Base-by-base conservation (phyloP, 1,140 invertebrate genomes). In the Pseudoatta argentina region DNA sequence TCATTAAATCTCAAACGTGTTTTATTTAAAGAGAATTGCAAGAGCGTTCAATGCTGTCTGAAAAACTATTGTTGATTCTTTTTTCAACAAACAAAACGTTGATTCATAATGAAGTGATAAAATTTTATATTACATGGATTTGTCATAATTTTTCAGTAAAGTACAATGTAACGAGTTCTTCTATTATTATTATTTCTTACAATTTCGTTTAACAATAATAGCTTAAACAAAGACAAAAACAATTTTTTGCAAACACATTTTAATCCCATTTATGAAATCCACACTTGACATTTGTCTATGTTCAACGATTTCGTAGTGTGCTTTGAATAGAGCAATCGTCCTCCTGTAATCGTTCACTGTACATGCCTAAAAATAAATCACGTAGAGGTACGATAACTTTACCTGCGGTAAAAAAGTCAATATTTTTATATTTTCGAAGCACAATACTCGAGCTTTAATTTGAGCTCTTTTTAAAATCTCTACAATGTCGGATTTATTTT, bases 201-300 rank as follows among this genome's bases (percentile, higher is more conserved):
- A 59, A 59, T 21, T 21, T 61, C 0, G 24, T 24, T 24, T 3
- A 61, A 61, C 8, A 24, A 24, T 61, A 24, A 24, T 24, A 61
- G 21, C 3, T 24, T 61, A 59, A 24, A 61, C 10, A 12, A 4
- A 59, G 1, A 24, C 24, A 55, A 61, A 14, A 24, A 61, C 1
- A 24, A 24, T 61, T 61, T 24, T 61, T 24, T 12, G 12, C 1
- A 61, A 61, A 24, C 21, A 24, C 3, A 21, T 24, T 61, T 24
- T 61, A 57, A 57, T 57, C n/a, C 55, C 10, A 61, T 12, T 10
- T 61, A 61, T 61, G 10, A 61, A 61, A 63, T 63, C 61, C 61
- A 16, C 27, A 16, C 12, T 63, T 30, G 61, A 63, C 4, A 63
- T 30, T 63, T 63, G 30, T 6, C 14, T 63, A 63, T 30, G 0